Percentiles rank a stretch among this genome's conserved stretches.
phyloP scores from a whole-genome alignment of 2,113 vertebrate genomes.

The Cyrtonyx montezumae region DNA sequence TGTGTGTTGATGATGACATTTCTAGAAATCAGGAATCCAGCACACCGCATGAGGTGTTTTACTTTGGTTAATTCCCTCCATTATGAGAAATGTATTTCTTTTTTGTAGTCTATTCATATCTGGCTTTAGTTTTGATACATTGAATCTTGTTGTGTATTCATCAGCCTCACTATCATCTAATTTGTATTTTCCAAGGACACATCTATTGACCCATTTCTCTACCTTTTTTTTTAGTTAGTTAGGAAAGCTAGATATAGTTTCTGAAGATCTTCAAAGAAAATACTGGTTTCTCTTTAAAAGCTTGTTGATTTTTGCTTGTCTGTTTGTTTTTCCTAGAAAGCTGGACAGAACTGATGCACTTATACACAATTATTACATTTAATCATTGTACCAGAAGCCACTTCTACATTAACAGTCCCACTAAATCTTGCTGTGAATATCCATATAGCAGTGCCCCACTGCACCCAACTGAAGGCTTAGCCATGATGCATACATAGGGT shows the following conservation, averaged over 20 bases:
- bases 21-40: background rate
- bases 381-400: background rate
- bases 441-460: background rate
- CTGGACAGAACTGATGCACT: background rate
- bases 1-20: slow-evolving; percentile 2
- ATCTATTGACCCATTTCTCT: background rate
- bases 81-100: background rate
- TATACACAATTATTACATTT: background rate
- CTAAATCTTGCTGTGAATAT: background rate
- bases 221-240: background rate
- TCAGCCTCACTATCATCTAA: background rate
- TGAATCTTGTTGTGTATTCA: background rate
- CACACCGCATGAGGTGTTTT: background rate
- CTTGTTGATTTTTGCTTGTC: background rate
- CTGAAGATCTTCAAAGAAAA: background rate
- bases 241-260: background rate
- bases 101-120: background rate
- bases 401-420: background rate
- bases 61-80: background rate
- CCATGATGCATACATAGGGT: background rate
- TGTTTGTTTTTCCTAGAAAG: background rate
- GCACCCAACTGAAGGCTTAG: background rate
- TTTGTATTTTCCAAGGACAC: background rate
- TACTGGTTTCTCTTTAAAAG: background rate
- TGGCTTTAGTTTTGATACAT: background rate